Conservation (phyloP, 1,140 invertebrate genomes). For the Gonioctena quinquepunctata region DNA sequence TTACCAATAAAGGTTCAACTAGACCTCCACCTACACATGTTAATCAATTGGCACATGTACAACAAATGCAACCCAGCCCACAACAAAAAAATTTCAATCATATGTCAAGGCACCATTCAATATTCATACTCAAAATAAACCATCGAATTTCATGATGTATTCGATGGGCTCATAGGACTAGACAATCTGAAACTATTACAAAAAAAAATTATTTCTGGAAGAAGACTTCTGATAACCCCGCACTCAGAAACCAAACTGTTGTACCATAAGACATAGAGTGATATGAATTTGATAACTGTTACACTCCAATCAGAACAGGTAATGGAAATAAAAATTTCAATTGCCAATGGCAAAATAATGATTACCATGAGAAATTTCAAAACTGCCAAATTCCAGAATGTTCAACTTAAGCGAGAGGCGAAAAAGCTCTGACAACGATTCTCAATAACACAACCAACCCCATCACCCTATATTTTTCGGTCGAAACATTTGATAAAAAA, state of each 20-base stretch:
- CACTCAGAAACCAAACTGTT: conserved; percentile 8
- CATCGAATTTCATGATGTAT: background rate
- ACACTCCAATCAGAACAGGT: background rate
- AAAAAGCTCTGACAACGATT: background rate
- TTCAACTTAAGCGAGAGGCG: background rate
- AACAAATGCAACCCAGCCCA: no score
- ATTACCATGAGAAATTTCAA: background rate
- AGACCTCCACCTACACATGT: no score
- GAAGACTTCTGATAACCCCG: conserved; percentile 2
- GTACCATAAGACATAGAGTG: background rate
- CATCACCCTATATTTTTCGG: background rate
- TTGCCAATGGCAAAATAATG: conserved; percentile 2
- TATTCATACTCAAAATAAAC: no score
- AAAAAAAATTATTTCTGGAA: background rate
- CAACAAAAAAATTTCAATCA: no score
- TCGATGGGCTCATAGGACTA: conserved; percentile 13
- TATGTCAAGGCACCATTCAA: no score
- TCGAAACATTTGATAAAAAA: background rate
- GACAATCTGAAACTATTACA: conserved; percentile 20
- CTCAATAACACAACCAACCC: background rate
- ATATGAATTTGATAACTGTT: background rate
- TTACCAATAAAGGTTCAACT: no score
- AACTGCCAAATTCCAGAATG: conserved; percentile 10
- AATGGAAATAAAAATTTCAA: background rate
- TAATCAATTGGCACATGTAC: no score